Base-by-base conservation (phyloP, 2,113 vertebrate genomes). In the Azemiops feae region DNA sequence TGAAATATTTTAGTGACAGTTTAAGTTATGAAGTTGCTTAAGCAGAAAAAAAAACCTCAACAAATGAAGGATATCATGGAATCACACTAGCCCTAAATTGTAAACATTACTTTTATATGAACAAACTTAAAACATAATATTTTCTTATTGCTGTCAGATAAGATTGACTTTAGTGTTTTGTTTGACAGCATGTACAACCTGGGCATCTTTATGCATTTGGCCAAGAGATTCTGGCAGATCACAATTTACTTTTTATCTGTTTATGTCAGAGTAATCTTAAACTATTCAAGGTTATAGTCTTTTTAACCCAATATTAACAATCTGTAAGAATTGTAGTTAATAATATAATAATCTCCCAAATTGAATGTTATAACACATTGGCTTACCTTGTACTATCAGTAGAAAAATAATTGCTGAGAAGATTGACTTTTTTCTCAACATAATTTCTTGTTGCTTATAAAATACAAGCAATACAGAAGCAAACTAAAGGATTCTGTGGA, bases 311-410 rank as follows among this genome's bases (percentile, higher is more conserved):
- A 89, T 18, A 39, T 18, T 43, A 89, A 57, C 34, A 39, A 88
- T 18, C 6, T 81, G 0, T 74, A 81, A 39, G 34, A 81, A 81
- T 39, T 18, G 7, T 52, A 74, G 60, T 74, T 30, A 89, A 64
- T 14, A 85, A 18, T 10, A 18, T n/a, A 34, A 91, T 39, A n/a
- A 60, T n/a, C 14, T 25, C 52, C 47, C 43, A 8, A 47, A 27
- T 8, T 34, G 27, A 39, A 54, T 43, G 14, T n/a, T 23, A 47
- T 50, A n/a, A 54, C 23, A 5, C 53, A 1, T 87, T 58, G 2
- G 64, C 92, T 96, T 57, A 96, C 96, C 94, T 92, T 94, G 92
- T 57, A 69, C 91, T 43, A 93, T 89, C 18, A 95, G 90, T 57
- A 94, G 81, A 18, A 95, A 1, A 0, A 86, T 50, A n/a, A 96